A percentile compares a stretch with the other conserved stretches of the same genome.
phyloP scores from a whole-genome alignment of 1,140 invertebrate species.

The Pseudomyrmex gracilis region DNA sequence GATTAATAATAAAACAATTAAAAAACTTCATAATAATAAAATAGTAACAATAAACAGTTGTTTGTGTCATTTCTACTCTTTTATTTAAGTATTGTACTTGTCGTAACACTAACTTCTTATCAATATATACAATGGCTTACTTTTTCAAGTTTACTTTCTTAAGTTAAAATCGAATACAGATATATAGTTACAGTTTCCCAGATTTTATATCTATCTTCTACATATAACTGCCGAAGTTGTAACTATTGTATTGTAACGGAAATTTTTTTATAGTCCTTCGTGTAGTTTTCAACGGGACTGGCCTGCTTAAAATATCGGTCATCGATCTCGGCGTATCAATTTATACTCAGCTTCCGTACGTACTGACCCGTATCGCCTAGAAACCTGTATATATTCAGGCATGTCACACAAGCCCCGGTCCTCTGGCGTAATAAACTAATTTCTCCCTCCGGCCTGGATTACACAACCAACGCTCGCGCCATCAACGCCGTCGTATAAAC shows the following conservation, averaged over 20 bases:
- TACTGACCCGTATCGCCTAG: not conserved
- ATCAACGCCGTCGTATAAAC: constrained; percentile 15
- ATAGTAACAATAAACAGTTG: no score
- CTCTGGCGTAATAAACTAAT: constrained; percentile 43
- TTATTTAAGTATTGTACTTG: no score
- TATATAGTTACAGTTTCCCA: no score
- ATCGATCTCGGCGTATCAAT: not conserved
- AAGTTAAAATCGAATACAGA: no score
- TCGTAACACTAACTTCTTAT: no score
- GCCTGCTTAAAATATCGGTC: not conserved
- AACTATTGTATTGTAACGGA: not conserved
- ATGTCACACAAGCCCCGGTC: not conserved
- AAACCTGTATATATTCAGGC: not conserved
- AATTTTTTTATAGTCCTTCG: not conserved
- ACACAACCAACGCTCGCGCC: not conserved
- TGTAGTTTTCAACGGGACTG: not conserved
- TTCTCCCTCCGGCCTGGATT: not conserved
- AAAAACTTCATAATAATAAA: no score
- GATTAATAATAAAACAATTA: no score
- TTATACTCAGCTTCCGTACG: not conserved
- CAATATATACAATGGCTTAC: no score
- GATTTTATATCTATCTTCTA: no score
- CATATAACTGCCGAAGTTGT: not conserved
- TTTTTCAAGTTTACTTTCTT: no score
- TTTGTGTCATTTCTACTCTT: no score